A percentile compares a stretch with the other conserved stretches of the same genome.
These are phyloP conservation scores for Scomber japonicus DNA, from an alignment of 2,113 vertebrate species.

Conservation along the genomic window DNA sequence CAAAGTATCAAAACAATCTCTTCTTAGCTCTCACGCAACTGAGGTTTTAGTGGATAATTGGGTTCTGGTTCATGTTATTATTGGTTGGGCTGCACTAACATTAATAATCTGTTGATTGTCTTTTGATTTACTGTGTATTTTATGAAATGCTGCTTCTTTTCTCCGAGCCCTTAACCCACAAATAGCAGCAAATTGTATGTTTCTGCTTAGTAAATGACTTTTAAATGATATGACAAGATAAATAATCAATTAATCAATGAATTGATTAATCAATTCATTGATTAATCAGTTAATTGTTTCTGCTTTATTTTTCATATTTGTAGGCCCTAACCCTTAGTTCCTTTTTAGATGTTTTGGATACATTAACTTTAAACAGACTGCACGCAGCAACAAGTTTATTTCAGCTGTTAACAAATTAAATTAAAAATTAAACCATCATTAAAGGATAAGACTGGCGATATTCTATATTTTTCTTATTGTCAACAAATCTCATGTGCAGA, in stretches of 20 bases:
- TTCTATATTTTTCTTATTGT: too few relatives aligned
- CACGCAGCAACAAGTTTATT: not conserved
- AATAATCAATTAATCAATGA: too few relatives aligned
- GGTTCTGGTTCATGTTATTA: not conserved
- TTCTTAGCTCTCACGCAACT: conserved; percentile 34
- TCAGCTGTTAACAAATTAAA: not conserved
- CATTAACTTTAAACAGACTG: not conserved
- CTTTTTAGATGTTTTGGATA: not conserved
- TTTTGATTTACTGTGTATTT: not conserved
- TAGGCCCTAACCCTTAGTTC: not conserved
- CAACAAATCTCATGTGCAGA: too few relatives aligned
- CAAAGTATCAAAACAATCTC: conserved; percentile 56
- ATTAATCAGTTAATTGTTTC: not conserved
- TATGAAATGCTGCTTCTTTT: not conserved
- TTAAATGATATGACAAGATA: too few relatives aligned
- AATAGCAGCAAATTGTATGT: not conserved
- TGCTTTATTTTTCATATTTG: not conserved
- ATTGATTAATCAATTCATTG: not conserved
- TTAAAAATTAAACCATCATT: not conserved
- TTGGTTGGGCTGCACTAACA: not conserved
- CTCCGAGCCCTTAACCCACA: not conserved
- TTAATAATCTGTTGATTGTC: not conserved
- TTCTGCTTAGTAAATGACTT: not conserved
- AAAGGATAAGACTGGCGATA: too few relatives aligned
- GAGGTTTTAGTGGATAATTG: conserved; percentile 43